These are phyloP conservation scores for Steatocranus sp. DNA, from an alignment of 2,797 vertebrate species.

Conservation along the genomic window DNA sequence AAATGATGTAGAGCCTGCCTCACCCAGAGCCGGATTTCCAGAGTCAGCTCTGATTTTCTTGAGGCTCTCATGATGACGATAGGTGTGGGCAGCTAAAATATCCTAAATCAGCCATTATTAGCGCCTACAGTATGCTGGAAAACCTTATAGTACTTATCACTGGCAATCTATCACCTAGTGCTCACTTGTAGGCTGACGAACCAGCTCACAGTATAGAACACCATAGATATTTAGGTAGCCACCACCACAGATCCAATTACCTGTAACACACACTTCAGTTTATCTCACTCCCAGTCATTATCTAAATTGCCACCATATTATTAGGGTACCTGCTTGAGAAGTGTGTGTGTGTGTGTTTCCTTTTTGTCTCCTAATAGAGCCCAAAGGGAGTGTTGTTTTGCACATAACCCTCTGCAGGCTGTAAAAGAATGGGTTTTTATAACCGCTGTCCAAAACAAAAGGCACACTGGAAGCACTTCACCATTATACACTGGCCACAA, in stretches of 20 bases:
- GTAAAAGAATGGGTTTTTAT: conserved; percentile 79
- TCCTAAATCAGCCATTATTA: conserved; percentile 33
- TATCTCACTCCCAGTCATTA: conserved; percentile 98
- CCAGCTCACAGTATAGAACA: conserved; percentile 33
- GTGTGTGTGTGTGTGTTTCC: conserved; percentile 62
- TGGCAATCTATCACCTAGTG: conserved; percentile 39
- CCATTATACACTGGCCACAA: conserved; percentile 72
- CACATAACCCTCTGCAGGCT: conserved; percentile 91
- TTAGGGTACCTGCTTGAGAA: conserved; percentile 79
- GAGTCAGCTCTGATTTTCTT: conserved; percentile 27
- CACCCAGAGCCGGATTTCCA: conserved; percentile 14
- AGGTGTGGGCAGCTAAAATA: conserved; percentile 2
- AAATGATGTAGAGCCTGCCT: conserved; percentile 39
- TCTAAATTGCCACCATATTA: conserved; percentile 98
- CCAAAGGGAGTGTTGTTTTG: conserved; percentile 90
- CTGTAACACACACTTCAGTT: conserved; percentile 95
- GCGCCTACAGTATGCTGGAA: neutral
- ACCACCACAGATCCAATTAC: conserved; percentile 90
- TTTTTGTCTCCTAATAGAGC: conserved; percentile 86
- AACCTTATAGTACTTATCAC: conserved; percentile 42
- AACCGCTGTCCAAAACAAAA: conserved; percentile 79
- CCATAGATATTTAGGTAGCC: conserved; percentile 65
- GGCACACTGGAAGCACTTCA: conserved; percentile 47
- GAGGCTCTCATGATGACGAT: conserved; percentile 8
- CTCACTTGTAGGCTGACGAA: conserved; percentile 17